Evolutionary conservation across 2,797 vertebrate genomes (phyloP).

Genomic region (Sebastes steindachneri): DNA sequence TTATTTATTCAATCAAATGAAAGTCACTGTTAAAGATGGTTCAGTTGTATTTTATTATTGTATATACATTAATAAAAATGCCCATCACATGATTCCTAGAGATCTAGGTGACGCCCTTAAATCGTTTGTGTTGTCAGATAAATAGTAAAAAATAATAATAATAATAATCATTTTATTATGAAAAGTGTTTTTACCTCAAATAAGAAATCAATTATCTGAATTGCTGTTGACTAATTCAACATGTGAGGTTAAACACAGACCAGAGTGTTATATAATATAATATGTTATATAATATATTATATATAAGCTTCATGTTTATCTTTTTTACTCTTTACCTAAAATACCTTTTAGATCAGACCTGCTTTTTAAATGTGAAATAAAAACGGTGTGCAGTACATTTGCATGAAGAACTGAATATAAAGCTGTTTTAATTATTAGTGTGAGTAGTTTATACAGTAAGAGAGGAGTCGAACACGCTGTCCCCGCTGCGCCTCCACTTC

Average conservation of each 20-base stretch:
- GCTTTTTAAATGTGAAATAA: not conserved
- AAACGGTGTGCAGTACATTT: not conserved
- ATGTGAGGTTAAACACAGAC: not conserved
- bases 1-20: not conserved
- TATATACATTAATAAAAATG: no score
- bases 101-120: not conserved
- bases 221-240: not conserved
- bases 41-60: no score
- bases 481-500: not conserved
- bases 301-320: not conserved
- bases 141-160: no score
- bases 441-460: not conserved
- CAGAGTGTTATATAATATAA: not conserved
- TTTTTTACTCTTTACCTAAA: not conserved
- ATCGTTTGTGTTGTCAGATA: not conserved
- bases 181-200: no score
- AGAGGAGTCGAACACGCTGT: not conserved
- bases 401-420: not conserved
- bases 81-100: no score
- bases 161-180: no score
- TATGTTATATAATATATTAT: not conserved
- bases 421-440: not conserved
- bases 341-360: not conserved
- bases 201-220: not conserved
- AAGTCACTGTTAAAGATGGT: not conserved